phyloP scores from a whole-genome alignment of 2,888 invertebrate species.

The Caenorhabditis sp. region DNA sequence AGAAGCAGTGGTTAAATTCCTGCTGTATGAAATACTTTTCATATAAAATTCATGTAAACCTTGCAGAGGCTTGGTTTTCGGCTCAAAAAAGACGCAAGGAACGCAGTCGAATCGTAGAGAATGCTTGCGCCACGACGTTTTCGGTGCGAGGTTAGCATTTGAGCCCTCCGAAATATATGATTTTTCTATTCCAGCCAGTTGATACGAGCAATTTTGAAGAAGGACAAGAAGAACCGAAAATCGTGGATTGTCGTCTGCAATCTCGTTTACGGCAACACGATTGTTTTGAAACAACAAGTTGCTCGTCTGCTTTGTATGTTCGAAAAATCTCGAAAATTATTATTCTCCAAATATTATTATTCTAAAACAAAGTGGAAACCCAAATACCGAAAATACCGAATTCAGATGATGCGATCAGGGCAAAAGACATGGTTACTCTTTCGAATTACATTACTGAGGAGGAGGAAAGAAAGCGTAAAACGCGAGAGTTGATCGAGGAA shows the following conservation, averaged over 20 bases:
- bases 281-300: slow-evolving; percentile 24
- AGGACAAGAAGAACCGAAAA: slow-evolving; percentile 1
- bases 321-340: too few species aligned
- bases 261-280: slow-evolving; percentile 31
- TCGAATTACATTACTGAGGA: too few species aligned
- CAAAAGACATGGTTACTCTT: slow-evolving; percentile 5
- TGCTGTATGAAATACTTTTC: slow-evolving; percentile 7
- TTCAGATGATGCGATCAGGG: slow-evolving; percentile 23
- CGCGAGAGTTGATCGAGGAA: slow-evolving; percentile 20
- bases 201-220: not conserved
- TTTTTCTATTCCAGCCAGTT: not conserved
- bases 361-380: too few species aligned
- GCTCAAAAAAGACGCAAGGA: slow-evolving; percentile 2
- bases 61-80: slow-evolving; percentile 26
- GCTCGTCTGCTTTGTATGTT: slow-evolving; percentile 21
- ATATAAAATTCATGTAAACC: too few species aligned
- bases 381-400: not conserved
- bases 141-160: slow-evolving; percentile 1
- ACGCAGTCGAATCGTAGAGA: not conserved
- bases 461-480: slow-evolving; percentile 24
- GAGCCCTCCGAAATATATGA: not conserved
- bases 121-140: slow-evolving; percentile 21
- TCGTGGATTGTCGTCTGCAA: slow-evolving; percentile 14
- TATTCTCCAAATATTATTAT: too few species aligned
- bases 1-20: slow-evolving; percentile 15